phyloP scores from a whole-genome alignment of 2,888 invertebrate species.

The Campoplex nolae region DNA sequence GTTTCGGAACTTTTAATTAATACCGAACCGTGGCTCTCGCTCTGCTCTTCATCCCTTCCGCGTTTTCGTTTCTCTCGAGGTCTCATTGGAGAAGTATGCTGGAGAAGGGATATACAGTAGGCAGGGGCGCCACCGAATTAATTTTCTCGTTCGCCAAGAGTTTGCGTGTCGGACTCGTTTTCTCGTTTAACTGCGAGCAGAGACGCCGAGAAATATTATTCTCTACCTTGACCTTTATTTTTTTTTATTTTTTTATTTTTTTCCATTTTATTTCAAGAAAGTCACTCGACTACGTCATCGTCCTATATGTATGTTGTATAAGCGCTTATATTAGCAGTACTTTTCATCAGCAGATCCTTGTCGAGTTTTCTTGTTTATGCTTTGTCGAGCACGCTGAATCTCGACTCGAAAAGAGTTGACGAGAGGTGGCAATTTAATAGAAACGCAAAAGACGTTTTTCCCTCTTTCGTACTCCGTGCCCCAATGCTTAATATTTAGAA shows the following conservation, averaged over 20 bases:
- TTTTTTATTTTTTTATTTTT: conserved; percentile 59
- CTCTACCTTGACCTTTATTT: conserved; percentile 62
- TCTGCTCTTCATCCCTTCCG: conserved; percentile 20
- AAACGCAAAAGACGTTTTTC: conserved; percentile 52
- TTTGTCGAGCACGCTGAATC: conserved; percentile 44
- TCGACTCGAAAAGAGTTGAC: conserved; percentile 8
- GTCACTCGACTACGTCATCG: conserved; percentile 10
- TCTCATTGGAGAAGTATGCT: conserved; percentile 22
- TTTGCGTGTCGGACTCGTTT: conserved; percentile 66
- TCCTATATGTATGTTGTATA: conserved; percentile 10
- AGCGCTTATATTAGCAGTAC: conserved; percentile 39
- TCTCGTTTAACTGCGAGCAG: conserved; percentile 56
- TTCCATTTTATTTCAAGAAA: neutral
- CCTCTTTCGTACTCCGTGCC: conserved; percentile 15
- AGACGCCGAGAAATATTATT: conserved; percentile 43
- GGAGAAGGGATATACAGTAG: neutral
- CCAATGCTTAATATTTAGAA: conserved; percentile 26
- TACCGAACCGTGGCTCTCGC: conserved; percentile 65
- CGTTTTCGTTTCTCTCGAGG: conserved; percentile 39
- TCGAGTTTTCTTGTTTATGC: conserved; percentile 63
- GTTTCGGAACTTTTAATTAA: conserved; percentile 77
- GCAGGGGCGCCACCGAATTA: conserved; percentile 67
- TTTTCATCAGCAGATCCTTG: conserved; percentile 41
- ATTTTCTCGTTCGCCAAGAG: conserved; percentile 67
- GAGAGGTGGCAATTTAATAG: conserved; percentile 54